Evolutionary conservation across 2,888 invertebrate species (phyloP).

Genomic region (Brachynemurus nebulosus): DNA sequence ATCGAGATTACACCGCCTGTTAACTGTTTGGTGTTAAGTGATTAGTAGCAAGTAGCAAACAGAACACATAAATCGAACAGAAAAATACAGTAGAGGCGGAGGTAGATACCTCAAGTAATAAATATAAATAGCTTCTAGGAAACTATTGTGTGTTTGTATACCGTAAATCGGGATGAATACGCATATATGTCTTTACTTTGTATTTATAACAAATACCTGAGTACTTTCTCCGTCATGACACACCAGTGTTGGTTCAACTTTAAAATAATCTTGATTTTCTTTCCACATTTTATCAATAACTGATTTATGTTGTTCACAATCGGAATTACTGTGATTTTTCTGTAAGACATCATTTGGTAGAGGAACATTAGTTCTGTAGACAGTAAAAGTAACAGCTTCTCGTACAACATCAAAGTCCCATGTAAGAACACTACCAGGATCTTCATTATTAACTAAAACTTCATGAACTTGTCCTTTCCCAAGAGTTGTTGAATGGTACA

Average conservation of each 20-base stretch:
- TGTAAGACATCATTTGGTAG: slow-evolving; percentile 10
- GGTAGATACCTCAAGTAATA: too few species aligned
- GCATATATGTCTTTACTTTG: too few species aligned
- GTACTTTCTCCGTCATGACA: slow-evolving; percentile 91
- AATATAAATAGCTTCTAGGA: too few species aligned
- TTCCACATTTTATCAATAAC: slow-evolving; percentile 35
- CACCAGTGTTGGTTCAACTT: slow-evolving; percentile 66
- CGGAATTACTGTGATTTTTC: slow-evolving; percentile 17
- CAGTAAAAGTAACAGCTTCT: slow-evolving; percentile 75
- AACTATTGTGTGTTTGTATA: too few species aligned
- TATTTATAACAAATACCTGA: slow-evolving; percentile 55
- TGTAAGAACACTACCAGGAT: slow-evolving; percentile 79
- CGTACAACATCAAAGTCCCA: slow-evolving; percentile 95
- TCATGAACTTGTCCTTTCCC: slow-evolving; percentile 60
- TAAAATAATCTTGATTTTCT: slow-evolving; percentile 62
- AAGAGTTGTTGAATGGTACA: slow-evolving; percentile 54
- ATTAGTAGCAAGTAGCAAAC: too few species aligned
- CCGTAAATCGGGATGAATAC: too few species aligned
- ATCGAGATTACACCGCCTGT: too few species aligned
- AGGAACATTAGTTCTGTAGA: slow-evolving; percentile 36
- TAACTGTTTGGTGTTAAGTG: too few species aligned
- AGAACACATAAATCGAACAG: too few species aligned
- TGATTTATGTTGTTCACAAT: slow-evolving; percentile 20
- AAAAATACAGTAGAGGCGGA: too few species aligned
- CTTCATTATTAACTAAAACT: slow-evolving; percentile 62